Percentiles rank a stretch among this genome's conserved stretches.
Conservation (phyloP, 2,888 invertebrate genomes). For the Dascillus cervinus region DNA sequence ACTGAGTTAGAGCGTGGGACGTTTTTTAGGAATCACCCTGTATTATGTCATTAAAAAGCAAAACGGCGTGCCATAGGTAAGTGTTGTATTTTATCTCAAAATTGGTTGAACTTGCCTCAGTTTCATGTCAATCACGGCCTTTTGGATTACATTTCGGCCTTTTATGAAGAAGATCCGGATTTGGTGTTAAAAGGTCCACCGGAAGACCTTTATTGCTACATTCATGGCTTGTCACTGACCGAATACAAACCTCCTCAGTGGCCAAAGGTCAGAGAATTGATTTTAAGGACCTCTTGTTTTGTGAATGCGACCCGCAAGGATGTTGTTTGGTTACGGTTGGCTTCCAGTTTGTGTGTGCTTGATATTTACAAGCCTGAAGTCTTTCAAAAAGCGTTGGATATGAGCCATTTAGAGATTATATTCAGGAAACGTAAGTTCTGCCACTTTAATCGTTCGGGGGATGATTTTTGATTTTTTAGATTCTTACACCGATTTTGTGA, state of each 20-base stretch:
- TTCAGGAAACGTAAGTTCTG: constrained; percentile 34
- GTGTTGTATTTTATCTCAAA: too few species aligned
- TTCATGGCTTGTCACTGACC: constrained; percentile 47
- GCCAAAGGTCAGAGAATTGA: constrained; percentile 39
- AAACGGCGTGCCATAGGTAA: too few species aligned
- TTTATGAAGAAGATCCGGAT: constrained; percentile 41
- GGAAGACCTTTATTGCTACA: constrained; percentile 44
- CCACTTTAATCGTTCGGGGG: constrained; percentile 15
- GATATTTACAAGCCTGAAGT: constrained; percentile 51
- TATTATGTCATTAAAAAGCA: too few species aligned
- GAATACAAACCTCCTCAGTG: constrained; percentile 55
- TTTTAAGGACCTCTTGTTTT: constrained; percentile 24
- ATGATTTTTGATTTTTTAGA: too few species aligned
- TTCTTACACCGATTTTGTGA: constrained; percentile 21
- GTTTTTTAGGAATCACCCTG: too few species aligned
- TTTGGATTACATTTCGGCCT: constrained; percentile 50
- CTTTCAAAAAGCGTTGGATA: constrained; percentile 46
- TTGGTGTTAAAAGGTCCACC: constrained; percentile 40
- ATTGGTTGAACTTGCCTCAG: too few species aligned
- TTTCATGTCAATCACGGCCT: constrained; percentile 51
- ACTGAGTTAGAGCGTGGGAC: too few species aligned
- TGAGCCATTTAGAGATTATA: constrained; percentile 40
- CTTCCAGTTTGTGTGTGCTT: constrained; percentile 51
- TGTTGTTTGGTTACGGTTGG: constrained; percentile 48
- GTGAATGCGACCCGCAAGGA: constrained; percentile 24